These are phyloP conservation scores for Axea sp. DNA, from an alignment of 2,888 invertebrate genomes.

Conservation along the genomic window DNA sequence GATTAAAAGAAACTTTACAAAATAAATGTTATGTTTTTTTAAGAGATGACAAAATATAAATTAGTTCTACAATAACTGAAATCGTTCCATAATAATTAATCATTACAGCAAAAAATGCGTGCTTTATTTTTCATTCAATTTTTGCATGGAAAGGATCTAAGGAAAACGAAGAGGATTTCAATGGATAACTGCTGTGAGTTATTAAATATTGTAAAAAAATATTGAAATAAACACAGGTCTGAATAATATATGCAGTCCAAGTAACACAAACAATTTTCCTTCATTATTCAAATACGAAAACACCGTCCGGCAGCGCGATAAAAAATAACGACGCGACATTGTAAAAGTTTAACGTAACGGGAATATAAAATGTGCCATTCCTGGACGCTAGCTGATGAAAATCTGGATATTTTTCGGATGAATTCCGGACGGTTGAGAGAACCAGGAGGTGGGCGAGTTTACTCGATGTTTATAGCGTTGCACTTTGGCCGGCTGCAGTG, in stretches of 20 bases:
- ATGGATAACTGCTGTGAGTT: background rate
- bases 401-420: constrained; percentile 62
- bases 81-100: too few species aligned
- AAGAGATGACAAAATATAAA: too few species aligned
- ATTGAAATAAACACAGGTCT: constrained; percentile 16
- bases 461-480: constrained; percentile 65
- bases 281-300: constrained; percentile 53
- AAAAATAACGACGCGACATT: constrained; percentile 57
- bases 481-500: constrained; percentile 70
- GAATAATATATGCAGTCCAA: constrained; percentile 62
- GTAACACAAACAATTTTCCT: constrained; percentile 55
- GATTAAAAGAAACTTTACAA: too few species aligned
- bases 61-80: too few species aligned
- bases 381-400: constrained; percentile 59
- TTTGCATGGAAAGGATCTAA: too few species aligned
- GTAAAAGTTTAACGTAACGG: constrained; percentile 57
- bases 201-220: constrained; percentile 8
- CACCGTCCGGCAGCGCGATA: constrained; percentile 24
- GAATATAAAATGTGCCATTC: constrained; percentile 55
- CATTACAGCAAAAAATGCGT: too few species aligned
- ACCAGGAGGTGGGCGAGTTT: constrained; percentile 41
- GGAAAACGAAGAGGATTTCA: too few species aligned
- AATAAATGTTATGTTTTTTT: too few species aligned
- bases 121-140: too few species aligned
- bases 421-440: constrained; percentile 30